Evolutionary conservation across 2,888 invertebrate species (phyloP), one percentile per base, ranked within the genome.

Genomic region (Ramazzottius varieornatus): DNA sequence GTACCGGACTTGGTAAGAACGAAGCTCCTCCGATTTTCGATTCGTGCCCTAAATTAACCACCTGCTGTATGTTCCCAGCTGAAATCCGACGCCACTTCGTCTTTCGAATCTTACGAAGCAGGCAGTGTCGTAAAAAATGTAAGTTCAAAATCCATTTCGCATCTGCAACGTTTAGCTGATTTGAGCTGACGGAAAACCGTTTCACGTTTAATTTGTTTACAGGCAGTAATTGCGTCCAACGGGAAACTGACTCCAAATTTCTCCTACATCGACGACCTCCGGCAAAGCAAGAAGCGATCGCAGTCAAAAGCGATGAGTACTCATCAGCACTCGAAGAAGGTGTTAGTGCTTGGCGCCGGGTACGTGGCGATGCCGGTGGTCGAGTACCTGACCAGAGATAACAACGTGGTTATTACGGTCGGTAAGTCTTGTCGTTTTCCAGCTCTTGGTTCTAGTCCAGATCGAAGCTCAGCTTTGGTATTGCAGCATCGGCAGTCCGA

Each of bases 171-270:
- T 40, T 8, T 20, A 40, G 8, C 8, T 20, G 20, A 40, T 13
- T 40, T 13, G 8, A 40, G 40, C 8, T 40, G 20, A 40, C 24
- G 33, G 8, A 20, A 40, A 13, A 20, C 20, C 20, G 20, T 40
- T 40, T n/a, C 33, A 40, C 65, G 46, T 24, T 67, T 64, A 65
- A 70, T 71, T 70, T 68, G 69, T 67, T 79, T 79, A 40, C 77
- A 89, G 88, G 94, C 98, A 4, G 88, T 96, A 66, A 96, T 99
- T 69, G 88, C 93, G 0, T 92, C 91, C 72, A 93, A 96, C 75
- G 96, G 96, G 33, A 80, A 81, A 71, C 77, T 99, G 68, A 94
- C 96, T 0, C 84, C 90, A 2, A 85, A 88, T 72, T 98, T 85
- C 76, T 85, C 92, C 76, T 99, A 99, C 74, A 99, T 99, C 72